Base-by-base conservation (phyloP, 2,113 vertebrate genomes). In the Lycaon pictus region DNA sequence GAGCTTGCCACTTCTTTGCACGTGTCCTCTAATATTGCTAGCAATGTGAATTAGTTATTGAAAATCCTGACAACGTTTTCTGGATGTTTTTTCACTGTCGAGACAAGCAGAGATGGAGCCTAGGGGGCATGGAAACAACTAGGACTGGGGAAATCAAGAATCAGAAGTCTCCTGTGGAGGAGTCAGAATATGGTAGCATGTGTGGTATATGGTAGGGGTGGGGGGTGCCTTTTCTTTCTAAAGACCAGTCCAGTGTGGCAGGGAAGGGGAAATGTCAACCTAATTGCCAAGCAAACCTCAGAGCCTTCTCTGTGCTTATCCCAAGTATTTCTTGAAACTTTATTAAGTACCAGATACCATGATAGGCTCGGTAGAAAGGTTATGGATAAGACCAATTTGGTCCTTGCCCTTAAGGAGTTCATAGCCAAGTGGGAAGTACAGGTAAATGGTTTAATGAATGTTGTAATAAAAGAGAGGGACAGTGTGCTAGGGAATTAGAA, bases 61-160 rank as follows among this genome's bases (percentile, higher is more conserved):
- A 92, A 97, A 97, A 71, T 96, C 32, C 53, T 85, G 74, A 82
- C 20, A 72, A 69, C 8, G 4, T 92, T 94, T 94, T 77, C 93
- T 96, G 62, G 48, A 62, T 83, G 67, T 87, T 80, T 91, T 84
- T 7, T 19, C 22, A 4, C 35, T 67, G 25, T 71, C n/a, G 3
- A 53, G 32, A 60, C 27, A 84, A 90, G 22, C 60, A 74, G 25
- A 82, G 11, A 13, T 58, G 7, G 53, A 62, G 7, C 25, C 51
- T 48, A 58, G 55, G 88, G 72, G 82, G 32, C 48, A 35, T 35
- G 25, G 53, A 60, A 74, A 56, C 0, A 69, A 35, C 4, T 62
- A 48, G 1, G 7, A 32, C 19, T 71, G 27, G 5, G 43, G 19
- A 92, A 95, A 95, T n/a, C 17, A 53, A 55, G 82, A 48, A 88